phyloP scores from a whole-genome alignment of 2,113 vertebrate species.

The Echinops telfairi region DNA sequence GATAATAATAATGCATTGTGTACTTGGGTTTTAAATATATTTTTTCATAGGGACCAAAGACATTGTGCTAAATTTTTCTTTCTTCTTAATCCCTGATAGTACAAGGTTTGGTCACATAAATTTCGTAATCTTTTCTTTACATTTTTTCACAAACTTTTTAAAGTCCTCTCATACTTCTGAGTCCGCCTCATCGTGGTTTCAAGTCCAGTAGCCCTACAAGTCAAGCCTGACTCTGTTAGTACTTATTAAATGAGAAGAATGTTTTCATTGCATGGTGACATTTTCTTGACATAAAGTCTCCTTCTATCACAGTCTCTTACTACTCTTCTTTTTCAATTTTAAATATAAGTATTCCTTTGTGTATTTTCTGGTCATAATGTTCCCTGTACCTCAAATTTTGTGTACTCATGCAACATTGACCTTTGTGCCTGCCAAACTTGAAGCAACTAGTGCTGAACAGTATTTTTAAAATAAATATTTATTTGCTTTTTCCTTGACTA shows the following conservation, averaged over 20 bases:
- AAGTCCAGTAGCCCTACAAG: not conserved
- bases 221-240: not conserved
- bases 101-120: no score
- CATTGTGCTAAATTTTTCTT: conserved; percentile 4
- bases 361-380: not conserved
- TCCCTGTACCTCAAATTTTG: conserved; percentile 17
- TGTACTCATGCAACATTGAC: conserved; percentile 27
- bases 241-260: not conserved
- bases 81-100: not conserved
- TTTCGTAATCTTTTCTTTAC: no score
- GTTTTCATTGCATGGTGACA: not conserved
- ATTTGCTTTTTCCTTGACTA: conserved; percentile 51
- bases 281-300: not conserved
- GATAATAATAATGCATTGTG: not conserved
- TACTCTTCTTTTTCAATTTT: conserved; percentile 10
- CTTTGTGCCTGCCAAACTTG: conserved; percentile 17
- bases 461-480: conserved; percentile 66
- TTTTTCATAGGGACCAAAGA: not conserved
- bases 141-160: no score
- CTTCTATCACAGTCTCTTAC: not conserved
- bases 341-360: not conserved
- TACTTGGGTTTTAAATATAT: not conserved
- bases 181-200: not conserved
- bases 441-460: not conserved
- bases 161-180: not conserved